Evolutionary conservation across 2,888 invertebrate genomes (phyloP), one percentile per base, ranked within the genome.

Genomic region (Tachina lurida): DNA sequence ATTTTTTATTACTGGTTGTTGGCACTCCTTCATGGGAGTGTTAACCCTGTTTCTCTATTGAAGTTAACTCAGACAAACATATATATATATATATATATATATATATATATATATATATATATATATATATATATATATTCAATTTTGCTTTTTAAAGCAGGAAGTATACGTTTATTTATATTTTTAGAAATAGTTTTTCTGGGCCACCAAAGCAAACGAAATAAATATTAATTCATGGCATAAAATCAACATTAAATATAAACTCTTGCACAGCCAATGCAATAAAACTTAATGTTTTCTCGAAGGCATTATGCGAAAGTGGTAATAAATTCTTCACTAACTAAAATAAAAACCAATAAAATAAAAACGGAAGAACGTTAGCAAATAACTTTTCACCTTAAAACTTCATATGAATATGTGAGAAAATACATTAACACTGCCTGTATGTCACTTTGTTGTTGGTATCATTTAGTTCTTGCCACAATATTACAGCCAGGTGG

Each of bases 141-240:
- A 49, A 3, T 45, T 65, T 52, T 56, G 45, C n/a, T 60, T 52
- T 52, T 62, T 52, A 19, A 12, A 62, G n/a, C 60, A 43, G 77
- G 77, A 78, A 78, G 31, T 78, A 52, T 62, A 52, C 52, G 43
- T 78, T 78, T 77, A 60, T 60, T 77, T 77, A 17, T 56, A 60
- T 73, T 47, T 58, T 49, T 49, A 3, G 19, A 56, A 56, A 56
- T 56, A 56, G 56, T 43, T 17, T 63, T 74, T 41, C 41, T 43
- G 22, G 41, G 43, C 22, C 15, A 78, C 71, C 58, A 71, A 62
- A 75, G 3, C n/a, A 39, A 75, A 75, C 56, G 39, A 63, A 56
- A 82, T 54, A 62, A 63, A 76, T 76, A 65, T 63, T 71, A 82
- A 76, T 71, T 82, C 49, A 56, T 47, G 8, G 54, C 47, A 71